Evolutionary conservation across 2,888 invertebrate species (phyloP).

Genomic region (Acrocera orbiculus): DNA sequence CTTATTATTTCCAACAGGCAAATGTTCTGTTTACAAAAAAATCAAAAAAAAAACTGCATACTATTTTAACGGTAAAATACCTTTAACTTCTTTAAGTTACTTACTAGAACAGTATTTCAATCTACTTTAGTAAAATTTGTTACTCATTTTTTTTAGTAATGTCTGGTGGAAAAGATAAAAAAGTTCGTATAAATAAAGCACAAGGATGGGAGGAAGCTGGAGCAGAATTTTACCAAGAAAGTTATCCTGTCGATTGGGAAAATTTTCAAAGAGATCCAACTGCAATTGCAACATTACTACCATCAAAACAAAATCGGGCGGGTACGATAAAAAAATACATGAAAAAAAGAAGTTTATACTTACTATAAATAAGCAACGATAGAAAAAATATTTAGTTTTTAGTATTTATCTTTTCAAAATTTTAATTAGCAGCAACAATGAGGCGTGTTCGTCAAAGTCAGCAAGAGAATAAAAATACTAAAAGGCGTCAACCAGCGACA

Average conservation of each 20-base stretch:
- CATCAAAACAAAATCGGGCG: conserved; percentile 61
- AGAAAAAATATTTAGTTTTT: no score
- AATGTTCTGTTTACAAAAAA: no score
- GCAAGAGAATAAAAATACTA: conserved; percentile 43
- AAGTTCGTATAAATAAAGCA: conserved; percentile 35
- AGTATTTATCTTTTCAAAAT: neutral
- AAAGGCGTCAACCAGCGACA: conserved; percentile 39
- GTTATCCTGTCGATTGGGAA: conserved; percentile 55
- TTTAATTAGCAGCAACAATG: conserved; percentile 35
- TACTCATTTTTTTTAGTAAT: conserved; percentile 19
- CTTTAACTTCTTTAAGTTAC: no score
- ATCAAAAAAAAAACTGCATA: no score
- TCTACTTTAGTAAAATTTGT: no score
- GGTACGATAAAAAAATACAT: conserved; percentile 28
- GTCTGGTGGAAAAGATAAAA: conserved; percentile 42
- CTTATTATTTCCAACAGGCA: no score
- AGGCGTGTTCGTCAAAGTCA: conserved; percentile 45
- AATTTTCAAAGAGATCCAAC: conserved; percentile 56
- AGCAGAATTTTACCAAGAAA: conserved; percentile 69
- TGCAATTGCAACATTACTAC: conserved; percentile 55
- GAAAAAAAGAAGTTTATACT: neutral
- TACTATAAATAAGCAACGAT: neutral
- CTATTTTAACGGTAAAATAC: no score
- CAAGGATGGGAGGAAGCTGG: conserved; percentile 74
- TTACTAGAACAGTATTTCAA: no score